Evolutionary conservation across 2,797 vertebrate species (phyloP).

Genomic region (Arrhamphus sclerolepis): DNA sequence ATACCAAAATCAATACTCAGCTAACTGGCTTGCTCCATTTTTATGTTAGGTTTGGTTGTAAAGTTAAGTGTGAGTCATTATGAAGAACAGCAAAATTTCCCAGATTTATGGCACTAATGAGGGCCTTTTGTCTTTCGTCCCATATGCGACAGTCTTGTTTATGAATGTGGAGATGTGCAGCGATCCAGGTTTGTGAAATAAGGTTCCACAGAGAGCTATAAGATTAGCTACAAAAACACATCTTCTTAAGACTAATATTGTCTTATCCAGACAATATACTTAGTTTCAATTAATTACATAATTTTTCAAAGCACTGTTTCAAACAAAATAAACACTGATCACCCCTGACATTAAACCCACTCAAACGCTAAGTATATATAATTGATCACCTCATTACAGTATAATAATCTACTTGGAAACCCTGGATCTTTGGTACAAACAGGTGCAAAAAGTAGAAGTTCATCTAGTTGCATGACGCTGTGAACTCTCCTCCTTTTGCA

Average conservation of each 20-base stretch:
- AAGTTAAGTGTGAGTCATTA: constrained; percentile 71
- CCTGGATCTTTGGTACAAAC: too few relatives aligned
- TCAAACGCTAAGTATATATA: too few relatives aligned
- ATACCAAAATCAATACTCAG: constrained; percentile 69
- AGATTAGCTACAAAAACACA: constrained; percentile 23
- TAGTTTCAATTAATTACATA: constrained; percentile 40
- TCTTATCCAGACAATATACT: constrained; percentile 51
- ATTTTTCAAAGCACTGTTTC: too few relatives aligned
- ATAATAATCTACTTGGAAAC: too few relatives aligned
- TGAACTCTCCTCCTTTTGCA: too few relatives aligned
- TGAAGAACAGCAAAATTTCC: constrained; percentile 55
- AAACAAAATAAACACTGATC: too few relatives aligned
- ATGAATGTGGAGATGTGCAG: constrained; percentile 30
- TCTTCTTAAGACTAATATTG: constrained; percentile 28
- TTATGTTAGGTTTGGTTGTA: constrained; percentile 61
- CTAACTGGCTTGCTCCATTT: constrained; percentile 59
- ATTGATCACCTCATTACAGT: too few relatives aligned
- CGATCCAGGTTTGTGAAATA: constrained; percentile 1
- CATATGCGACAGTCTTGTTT: constrained; percentile 45
- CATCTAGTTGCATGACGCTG: too few relatives aligned
- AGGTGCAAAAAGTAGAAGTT: too few relatives aligned
- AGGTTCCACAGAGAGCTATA: constrained; percentile 33
- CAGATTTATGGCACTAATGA: constrained; percentile 57
- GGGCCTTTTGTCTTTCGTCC: constrained; percentile 40
- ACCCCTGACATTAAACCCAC: too few relatives aligned